Conservation (phyloP, 2,888 invertebrate genomes). For the Diaphora mendica region DNA sequence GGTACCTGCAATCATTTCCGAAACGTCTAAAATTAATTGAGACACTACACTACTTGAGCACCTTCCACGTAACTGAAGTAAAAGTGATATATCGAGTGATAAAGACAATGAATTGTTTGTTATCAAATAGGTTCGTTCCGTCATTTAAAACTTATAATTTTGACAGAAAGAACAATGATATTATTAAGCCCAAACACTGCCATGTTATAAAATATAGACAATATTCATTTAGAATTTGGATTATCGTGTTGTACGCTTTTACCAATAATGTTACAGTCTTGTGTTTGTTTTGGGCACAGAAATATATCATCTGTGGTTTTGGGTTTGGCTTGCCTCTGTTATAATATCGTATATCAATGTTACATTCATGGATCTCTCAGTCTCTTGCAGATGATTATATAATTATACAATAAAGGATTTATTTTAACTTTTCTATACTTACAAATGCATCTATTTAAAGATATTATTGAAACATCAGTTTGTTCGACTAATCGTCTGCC, state of each 20-base stretch:
- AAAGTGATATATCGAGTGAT: background rate
- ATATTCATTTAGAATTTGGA: constrained; percentile 2
- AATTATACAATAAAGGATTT: background rate
- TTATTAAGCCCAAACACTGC: constrained; percentile 19
- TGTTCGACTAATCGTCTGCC: background rate
- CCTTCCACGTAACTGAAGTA: background rate
- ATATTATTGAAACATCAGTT: too few species aligned
- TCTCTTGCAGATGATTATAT: background rate
- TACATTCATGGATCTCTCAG: background rate
- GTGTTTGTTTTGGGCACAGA: background rate
- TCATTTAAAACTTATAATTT: constrained; percentile 6
- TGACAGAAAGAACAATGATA: constrained; percentile 32
- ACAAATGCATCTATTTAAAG: too few species aligned
- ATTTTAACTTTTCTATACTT: background rate
- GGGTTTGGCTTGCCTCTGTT: background rate
- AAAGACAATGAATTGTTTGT: constrained; percentile 14
- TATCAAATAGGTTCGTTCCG: constrained; percentile 9
- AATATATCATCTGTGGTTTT: too few species aligned
- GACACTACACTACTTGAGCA: background rate
- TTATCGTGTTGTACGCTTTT: background rate
- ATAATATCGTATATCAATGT: background rate
- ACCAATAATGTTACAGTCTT: background rate
- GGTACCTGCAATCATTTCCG: constrained; percentile 7
- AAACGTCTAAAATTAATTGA: background rate
- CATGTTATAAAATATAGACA: constrained; percentile 10